phyloP scores from a whole-genome alignment of 1,140 invertebrate species.

The Sycobia sp. region DNA sequence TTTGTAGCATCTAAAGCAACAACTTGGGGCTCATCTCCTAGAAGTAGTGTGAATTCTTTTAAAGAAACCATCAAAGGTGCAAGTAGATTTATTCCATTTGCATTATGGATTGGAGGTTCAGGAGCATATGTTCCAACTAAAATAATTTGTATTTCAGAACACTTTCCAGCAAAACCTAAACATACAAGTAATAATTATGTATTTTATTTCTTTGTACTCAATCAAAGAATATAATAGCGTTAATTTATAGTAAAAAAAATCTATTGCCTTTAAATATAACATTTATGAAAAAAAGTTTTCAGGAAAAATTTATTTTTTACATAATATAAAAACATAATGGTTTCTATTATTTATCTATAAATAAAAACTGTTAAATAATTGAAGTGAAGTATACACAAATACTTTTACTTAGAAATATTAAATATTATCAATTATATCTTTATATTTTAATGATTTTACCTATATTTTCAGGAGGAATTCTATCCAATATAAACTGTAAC shows the following conservation, averaged over 20 bases:
- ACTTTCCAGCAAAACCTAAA: slow-evolving; percentile 58
- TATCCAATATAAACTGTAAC: slow-evolving; percentile 79
- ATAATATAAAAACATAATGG: too few relatives aligned
- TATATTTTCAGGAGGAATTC: slow-evolving; percentile 73
- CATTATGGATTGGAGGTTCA: slow-evolving; percentile 52
- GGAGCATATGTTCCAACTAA: slow-evolving; percentile 59
- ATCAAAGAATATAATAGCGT: background rate
- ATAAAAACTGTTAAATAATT: background rate
- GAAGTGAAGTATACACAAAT: too few relatives aligned
- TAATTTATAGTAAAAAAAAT: background rate
- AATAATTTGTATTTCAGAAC: slow-evolving; percentile 55
- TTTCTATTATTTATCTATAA: background rate
- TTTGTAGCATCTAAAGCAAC: slow-evolving; percentile 59
- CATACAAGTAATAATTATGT: too few relatives aligned
- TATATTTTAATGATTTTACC: slow-evolving; percentile 59
- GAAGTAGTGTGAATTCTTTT: slow-evolving; percentile 54
- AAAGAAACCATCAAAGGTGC: slow-evolving; percentile 54
- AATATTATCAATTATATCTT: background rate
- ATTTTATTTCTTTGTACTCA: too few relatives aligned
- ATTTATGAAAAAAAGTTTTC: slow-evolving; percentile 4
- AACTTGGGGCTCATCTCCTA: slow-evolving; percentile 55
- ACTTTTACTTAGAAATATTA: too few relatives aligned
- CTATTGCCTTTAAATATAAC: background rate
- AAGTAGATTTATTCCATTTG: slow-evolving; percentile 51
- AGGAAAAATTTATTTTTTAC: background rate